Conservation (phyloP, 2,888 invertebrate species). For the Omphaloscelis lunosa region DNA sequence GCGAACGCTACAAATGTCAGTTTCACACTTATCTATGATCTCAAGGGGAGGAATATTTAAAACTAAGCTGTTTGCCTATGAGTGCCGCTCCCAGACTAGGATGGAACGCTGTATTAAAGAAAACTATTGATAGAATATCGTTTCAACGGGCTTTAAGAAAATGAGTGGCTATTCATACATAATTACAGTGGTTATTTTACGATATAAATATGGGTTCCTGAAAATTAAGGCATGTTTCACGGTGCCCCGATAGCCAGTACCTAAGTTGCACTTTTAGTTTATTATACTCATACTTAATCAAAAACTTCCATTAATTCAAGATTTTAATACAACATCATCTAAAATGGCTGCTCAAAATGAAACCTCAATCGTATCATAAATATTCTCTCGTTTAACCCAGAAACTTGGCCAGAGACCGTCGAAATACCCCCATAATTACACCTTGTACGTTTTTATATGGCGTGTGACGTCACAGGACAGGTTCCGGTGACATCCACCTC, state of each 20-base stretch:
- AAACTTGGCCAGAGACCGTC: slow-evolving; percentile 17
- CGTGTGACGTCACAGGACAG: slow-evolving; percentile 67
- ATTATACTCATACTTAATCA: background rate
- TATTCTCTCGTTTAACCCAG: slow-evolving; percentile 13
- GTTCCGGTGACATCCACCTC: slow-evolving; percentile 73
- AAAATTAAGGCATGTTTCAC: background rate
- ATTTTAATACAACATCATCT: background rate
- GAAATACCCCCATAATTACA: slow-evolving; percentile 56
- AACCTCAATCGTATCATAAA: slow-evolving; percentile 4
- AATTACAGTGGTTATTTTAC: slow-evolving; percentile 11
- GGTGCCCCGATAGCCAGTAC: background rate
- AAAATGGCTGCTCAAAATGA: background rate
- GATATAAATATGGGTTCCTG: too few species aligned
- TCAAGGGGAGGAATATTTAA: slow-evolving; percentile 72
- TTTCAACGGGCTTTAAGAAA: slow-evolving; percentile 35
- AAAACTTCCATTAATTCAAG: background rate
- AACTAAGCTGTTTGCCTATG: slow-evolving; percentile 66
- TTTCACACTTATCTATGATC: slow-evolving; percentile 75
- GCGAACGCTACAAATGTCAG: slow-evolving; percentile 73
- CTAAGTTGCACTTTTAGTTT: background rate
- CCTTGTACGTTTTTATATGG: slow-evolving; percentile 54
- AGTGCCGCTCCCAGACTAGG: slow-evolving; percentile 57
- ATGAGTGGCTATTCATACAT: background rate
- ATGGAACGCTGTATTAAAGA: slow-evolving; percentile 63
- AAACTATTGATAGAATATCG: slow-evolving; percentile 43